phyloP scores from a whole-genome alignment of 1,140 invertebrate genomes.

The Drosophila varians region DNA sequence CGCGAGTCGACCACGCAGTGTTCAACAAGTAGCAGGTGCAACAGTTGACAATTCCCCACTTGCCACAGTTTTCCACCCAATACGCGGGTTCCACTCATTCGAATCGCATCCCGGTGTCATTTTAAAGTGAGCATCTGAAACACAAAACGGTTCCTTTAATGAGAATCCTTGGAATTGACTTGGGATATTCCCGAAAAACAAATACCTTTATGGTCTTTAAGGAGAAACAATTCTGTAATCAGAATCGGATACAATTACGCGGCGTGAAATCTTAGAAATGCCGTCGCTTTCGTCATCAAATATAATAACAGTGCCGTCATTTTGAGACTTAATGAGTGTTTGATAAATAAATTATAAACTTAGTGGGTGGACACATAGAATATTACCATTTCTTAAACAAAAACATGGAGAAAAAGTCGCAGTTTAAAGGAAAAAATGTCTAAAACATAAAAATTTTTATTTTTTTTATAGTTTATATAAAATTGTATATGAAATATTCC shows the following conservation, averaged over 20 bases:
- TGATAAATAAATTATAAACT: neutral
- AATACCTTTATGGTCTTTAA: constrained; percentile 1
- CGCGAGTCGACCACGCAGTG: constrained; percentile 71
- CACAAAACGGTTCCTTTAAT: neutral
- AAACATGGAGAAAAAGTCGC: too few relatives aligned
- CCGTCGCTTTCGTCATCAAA: constrained; percentile 58
- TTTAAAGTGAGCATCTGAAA: constrained; percentile 39
- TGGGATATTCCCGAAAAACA: neutral
- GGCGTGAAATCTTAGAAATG: constrained; percentile 69
- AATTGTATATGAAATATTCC: too few relatives aligned
- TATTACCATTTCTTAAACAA: too few relatives aligned
- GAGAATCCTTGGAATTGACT: neutral
- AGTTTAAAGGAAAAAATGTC: too few relatives aligned
- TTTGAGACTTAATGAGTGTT: constrained; percentile 5
- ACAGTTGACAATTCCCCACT: constrained; percentile 54
- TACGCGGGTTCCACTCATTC: neutral
- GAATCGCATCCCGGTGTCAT: constrained; percentile 11
- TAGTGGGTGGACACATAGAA: neutral
- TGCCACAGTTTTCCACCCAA: neutral
- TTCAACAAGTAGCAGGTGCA: constrained; percentile 78
- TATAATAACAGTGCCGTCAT: constrained; percentile 2
- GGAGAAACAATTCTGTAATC: neutral
- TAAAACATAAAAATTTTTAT: too few relatives aligned
- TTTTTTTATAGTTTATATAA: too few relatives aligned
- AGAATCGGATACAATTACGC: constrained; percentile 6